Conservation (phyloP, 1,140 invertebrate species). For the Sycophila sp. region DNA sequence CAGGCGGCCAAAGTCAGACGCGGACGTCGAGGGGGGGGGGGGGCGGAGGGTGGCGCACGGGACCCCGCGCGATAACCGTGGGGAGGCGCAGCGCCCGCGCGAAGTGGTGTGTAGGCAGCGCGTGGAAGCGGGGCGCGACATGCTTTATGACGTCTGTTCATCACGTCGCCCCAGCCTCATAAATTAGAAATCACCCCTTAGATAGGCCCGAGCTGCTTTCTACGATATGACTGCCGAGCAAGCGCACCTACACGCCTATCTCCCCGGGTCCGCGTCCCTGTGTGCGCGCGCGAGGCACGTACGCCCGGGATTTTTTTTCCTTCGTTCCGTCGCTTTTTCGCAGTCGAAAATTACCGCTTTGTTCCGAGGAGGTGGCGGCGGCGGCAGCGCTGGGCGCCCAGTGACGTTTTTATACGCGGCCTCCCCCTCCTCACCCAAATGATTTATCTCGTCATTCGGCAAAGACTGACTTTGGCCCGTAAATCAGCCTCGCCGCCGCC, state of each 20-base stretch:
- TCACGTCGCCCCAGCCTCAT: slow-evolving; percentile 66
- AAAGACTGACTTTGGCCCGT: slow-evolving; percentile 28
- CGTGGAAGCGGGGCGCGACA: slow-evolving; percentile 60
- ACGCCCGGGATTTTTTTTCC: slow-evolving; percentile 9
- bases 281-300: too few relatives aligned
- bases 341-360: slow-evolving; percentile 35
- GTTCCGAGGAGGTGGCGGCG: slow-evolving; percentile 39
- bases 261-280: too few relatives aligned
- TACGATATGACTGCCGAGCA: slow-evolving; percentile 17
- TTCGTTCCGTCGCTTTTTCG: slow-evolving; percentile 18
- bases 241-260: not conserved
- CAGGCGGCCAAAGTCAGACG: slow-evolving; percentile 25
- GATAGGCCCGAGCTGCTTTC: slow-evolving; percentile 50
- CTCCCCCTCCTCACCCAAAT: slow-evolving; percentile 13
- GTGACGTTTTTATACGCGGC: slow-evolving; percentile 23
- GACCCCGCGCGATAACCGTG: slow-evolving; percentile 40
- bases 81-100: slow-evolving; percentile 27
- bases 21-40: not conserved
- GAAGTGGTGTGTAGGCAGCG: slow-evolving; percentile 42
- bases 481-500: slow-evolving; percentile 2
- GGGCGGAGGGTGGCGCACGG: slow-evolving; percentile 31
- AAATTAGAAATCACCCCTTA: slow-evolving; percentile 67
- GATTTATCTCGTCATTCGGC: slow-evolving; percentile 37
- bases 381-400: slow-evolving; percentile 42
- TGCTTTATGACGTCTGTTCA: slow-evolving; percentile 68